A percentile compares a stretch with the other conserved stretches of the same genome.
Conservation (phyloP, 1,140 invertebrate species). For the Paramacrobiotus metropolitanus region DNA sequence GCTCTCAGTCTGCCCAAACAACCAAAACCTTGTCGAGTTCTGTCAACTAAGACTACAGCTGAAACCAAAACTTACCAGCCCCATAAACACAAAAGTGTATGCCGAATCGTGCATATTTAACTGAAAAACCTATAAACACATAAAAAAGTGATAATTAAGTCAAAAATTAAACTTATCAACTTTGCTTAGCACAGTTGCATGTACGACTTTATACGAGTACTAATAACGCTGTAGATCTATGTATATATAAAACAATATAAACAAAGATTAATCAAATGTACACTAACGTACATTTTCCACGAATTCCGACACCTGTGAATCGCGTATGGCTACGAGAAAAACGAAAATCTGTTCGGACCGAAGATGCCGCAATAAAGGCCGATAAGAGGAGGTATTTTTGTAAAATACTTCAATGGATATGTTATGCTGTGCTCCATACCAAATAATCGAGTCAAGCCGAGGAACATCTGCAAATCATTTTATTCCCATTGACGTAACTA, state of each 20-base stretch:
- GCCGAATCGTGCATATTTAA: not conserved
- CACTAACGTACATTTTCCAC: not conserved
- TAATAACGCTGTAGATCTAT: too few species aligned
- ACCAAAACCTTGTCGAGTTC: too few species aligned
- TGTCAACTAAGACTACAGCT: too few species aligned
- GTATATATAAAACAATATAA: too few species aligned
- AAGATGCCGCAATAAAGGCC: not conserved
- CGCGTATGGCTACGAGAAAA: not conserved
- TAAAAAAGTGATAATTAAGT: not conserved
- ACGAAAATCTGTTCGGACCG: not conserved
- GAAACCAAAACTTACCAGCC: not conserved
- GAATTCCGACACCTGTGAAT: not conserved
- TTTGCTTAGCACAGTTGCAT: not conserved
- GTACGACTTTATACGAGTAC: too few species aligned
- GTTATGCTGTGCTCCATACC: not conserved
- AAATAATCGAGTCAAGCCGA: not conserved
- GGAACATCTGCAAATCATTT: not conserved
- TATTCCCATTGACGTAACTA: not conserved
- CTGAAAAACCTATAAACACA: not conserved
- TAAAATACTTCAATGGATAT: not conserved
- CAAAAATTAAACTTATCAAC: not conserved
- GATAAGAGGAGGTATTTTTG: not conserved
- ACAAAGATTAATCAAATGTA: too few species aligned
- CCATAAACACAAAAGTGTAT: not conserved
- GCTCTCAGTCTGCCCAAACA: too few species aligned